Percentiles rank a stretch among this genome's conserved stretches.
phyloP scores from a whole-genome alignment of 2,888 invertebrate genomes.

The Leptopilina syphax region DNA sequence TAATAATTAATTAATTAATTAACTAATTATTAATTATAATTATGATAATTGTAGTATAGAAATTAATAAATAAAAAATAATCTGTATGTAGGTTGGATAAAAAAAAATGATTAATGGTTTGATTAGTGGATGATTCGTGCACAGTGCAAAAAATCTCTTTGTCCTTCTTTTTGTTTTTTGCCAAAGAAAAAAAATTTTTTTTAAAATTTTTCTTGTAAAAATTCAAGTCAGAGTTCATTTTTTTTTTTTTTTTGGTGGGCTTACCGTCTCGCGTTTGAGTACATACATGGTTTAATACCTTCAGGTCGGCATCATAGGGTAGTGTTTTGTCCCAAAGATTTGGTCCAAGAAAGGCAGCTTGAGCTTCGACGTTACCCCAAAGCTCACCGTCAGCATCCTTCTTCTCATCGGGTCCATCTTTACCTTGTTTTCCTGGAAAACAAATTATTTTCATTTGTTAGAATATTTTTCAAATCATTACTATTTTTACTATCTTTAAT shows the following conservation, averaged over 20 bases:
- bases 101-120: slow-evolving; percentile 34
- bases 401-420: slow-evolving; percentile 80
- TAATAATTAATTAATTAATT: no score
- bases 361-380: slow-evolving; percentile 92
- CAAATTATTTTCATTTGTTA: background rate
- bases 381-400: slow-evolving; percentile 89
- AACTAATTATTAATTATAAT: no score
- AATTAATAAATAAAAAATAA: slow-evolving; percentile 2
- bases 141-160: slow-evolving; percentile 15
- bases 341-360: slow-evolving; percentile 96
- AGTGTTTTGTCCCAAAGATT: slow-evolving; percentile 97
- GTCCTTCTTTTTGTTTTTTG: slow-evolving; percentile 18
- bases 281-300: slow-evolving; percentile 83
- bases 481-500: no score
- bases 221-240: slow-evolving; percentile 33
- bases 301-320: slow-evolving; percentile 95
- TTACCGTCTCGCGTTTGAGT: slow-evolving; percentile 75
- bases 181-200: background rate
- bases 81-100: slow-evolving; percentile 20
- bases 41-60: background rate
- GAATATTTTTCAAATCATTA: background rate
- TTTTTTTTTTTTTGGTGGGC: slow-evolving; percentile 57
- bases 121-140: slow-evolving; percentile 40
- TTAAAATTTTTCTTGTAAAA: slow-evolving; percentile 33
- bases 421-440: slow-evolving; percentile 74